These are phyloP conservation scores for Andrena dorsata DNA, from an alignment of 2,888 invertebrate species.

Conservation along the genomic window DNA sequence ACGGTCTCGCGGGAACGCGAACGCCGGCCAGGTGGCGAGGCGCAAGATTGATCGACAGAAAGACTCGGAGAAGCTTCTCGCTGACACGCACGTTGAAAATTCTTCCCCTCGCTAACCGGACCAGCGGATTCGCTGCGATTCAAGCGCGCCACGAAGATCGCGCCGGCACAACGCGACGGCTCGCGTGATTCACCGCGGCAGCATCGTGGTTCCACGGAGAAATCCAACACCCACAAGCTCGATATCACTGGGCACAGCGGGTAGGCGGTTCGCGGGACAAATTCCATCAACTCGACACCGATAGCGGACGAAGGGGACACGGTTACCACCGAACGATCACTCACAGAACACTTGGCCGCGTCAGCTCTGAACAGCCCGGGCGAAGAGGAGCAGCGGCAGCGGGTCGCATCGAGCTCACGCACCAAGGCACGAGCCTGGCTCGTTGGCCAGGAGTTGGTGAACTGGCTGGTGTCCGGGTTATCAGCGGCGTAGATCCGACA, in stretches of 20 bases:
- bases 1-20: conserved; percentile 10
- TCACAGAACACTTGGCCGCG: conserved; percentile 42
- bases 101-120: background rate
- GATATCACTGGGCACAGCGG: background rate
- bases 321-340: conserved; percentile 33
- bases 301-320: background rate
- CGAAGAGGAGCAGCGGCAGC: conserved; percentile 34
- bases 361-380: conserved; percentile 19
- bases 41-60: conserved; percentile 21
- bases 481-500: conserved; percentile 49
- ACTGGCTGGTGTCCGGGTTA: conserved; percentile 46
- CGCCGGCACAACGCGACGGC: background rate
- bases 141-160: background rate
- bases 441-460: conserved; percentile 29
- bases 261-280: conserved; percentile 31
- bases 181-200: conserved; percentile 3
- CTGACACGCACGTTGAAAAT: background rate
- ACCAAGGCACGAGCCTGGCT: conserved; percentile 5
- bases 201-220: background rate
- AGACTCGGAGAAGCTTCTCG: background rate
- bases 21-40: background rate
- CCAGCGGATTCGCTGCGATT: background rate
- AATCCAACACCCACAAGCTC: background rate
- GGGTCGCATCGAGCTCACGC: conserved; percentile 25
- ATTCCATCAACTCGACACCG: conserved; percentile 48